Base-by-base conservation (phyloP, 2,113 vertebrate genomes). In the Oreocharis arfaki region DNA sequence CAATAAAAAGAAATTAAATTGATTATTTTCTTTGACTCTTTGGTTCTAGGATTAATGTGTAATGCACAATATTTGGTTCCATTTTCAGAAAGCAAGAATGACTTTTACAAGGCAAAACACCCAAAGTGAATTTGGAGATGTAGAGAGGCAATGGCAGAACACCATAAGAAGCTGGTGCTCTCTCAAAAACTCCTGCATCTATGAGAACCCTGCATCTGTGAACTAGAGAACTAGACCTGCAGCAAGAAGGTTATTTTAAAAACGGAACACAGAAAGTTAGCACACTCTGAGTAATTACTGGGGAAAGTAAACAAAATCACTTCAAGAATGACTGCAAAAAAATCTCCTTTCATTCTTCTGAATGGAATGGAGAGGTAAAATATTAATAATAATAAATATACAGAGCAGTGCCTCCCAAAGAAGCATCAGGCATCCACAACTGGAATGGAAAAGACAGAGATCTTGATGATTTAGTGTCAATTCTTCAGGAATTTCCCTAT, bases 1-100 rank as follows among this genome's bases (percentile, higher is more conserved):
- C 94, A 95, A 87, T 95, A 85, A 97, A 90, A 95, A 92, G 17
- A 94, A 94, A 96, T 94, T 59, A 89, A 91, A 84, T 68, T 88
- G 61, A 95, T 97, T 89, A 80, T 93, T 96, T 90, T 85, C 27
- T 75, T 87, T 94, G 80, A 93, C 79, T 87, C 57, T 69, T 41
- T 89, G 44, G 32, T 50, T 95, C 33, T 44, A 87, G 46, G 69
- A 84, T 75, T 93, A 84, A 68, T 33, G 23, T 7, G 5, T 18
- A 77, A 87, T 59, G 16, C 41, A 42, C 14, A 61, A 76, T 35
- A 74, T 78, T 87, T 85, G 30, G 33, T 69, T 73, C 49, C 75
- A 30, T 53, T 87, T 81, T 84, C 61, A 76, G 26, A 76, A 42
- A 73, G 28, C 44, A 68, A 65, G 59, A 81, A 47, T 18, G 6